phyloP scores from a whole-genome alignment of 2,797 vertebrate species.

The Oryzias dopingdopingensis region DNA sequence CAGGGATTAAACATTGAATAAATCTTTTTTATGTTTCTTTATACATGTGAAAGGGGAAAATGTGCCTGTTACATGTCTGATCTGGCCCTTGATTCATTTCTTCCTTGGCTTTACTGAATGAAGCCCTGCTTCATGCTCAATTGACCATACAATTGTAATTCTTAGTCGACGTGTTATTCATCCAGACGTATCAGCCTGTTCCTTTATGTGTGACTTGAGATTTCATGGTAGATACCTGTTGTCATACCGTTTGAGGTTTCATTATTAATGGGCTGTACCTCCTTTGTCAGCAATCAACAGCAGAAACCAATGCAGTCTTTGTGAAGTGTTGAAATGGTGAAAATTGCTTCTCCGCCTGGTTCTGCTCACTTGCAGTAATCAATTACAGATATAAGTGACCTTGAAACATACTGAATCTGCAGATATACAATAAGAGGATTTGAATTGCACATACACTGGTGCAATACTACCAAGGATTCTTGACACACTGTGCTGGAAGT shows the following conservation, averaged over 20 bases:
- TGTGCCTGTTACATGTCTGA: constrained; percentile 11
- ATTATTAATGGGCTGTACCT: constrained; percentile 43
- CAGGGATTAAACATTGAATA: constrained; percentile 35
- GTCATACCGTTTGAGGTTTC: constrained; percentile 19
- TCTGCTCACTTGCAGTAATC: constrained; percentile 70
- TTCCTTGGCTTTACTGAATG: constrained; percentile 21
- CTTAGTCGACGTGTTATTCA: constrained; percentile 22
- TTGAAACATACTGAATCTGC: constrained; percentile 69
- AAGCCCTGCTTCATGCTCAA: constrained; percentile 21
- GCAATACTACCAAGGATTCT: constrained; percentile 54
- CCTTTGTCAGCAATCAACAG: constrained; percentile 44
- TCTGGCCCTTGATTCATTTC: constrained; percentile 30
- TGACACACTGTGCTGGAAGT: constrained; percentile 42
- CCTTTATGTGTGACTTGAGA: constrained; percentile 31
- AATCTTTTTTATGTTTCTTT: constrained; percentile 29
- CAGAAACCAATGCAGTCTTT: constrained; percentile 51
- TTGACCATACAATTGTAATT: constrained; percentile 2
- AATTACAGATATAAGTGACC: constrained; percentile 72
- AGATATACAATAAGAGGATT: constrained; percentile 71
- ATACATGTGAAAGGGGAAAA: constrained; percentile 17
- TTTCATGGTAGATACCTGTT: constrained; percentile 31
- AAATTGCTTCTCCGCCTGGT: constrained; percentile 65
- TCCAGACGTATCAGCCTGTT: constrained; percentile 17
- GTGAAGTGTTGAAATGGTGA: constrained; percentile 55
- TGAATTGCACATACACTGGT: constrained; percentile 58